Base-by-base conservation (phyloP, 1,140 invertebrate species). In the Heliconius hewitsoni region DNA sequence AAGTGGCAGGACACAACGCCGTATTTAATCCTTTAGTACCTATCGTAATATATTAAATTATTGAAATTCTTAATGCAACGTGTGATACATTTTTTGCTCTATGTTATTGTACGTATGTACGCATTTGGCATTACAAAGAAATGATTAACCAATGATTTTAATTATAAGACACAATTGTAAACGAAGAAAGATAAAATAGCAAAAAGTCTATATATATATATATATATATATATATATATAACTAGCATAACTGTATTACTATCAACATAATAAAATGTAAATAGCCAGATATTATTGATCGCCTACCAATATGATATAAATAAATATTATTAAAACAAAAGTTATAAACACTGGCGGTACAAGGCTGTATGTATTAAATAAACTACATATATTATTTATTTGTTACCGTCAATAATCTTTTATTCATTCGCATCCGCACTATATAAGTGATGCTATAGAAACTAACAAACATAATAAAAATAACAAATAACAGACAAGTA, bases 41-140 rank as follows among this genome's bases (percentile, higher is more conserved):
- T 6, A 13, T 42, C 42, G 9, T 42, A 13, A 72, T 72, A 76
- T 72, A 30, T 46, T 75, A 78, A 78, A 81, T 78, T 81, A 60
- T 75, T 66, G 52, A 50, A 79, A 66, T 79, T 79, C 50, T 42
- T 74, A 73, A 70, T 70, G 60, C 30, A 71, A 30, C 3, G 18
- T 50, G 46, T 16, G 30, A 55, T 72, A 42, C n/a, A n/a, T 66
- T 76, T 76, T 70, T 76, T 46, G 55, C 46, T 30, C 16, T 8
- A 42, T 42, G 34, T 34, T 4, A 6, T 34, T 34, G 34, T 34
- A 34, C 34, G 34, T 34, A 34, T 6, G 74, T 66, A 66, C 57
- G 55, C 6, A 66, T 66, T 66, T 66, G 57, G 23, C 8, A 3
- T 57, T 57, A 19, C 18, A 57, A 57, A n/a, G n/a, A 57, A n/a